Base-by-base conservation (phyloP, 2,797 vertebrate genomes). In the Geotrypetes seraphini region DNA sequence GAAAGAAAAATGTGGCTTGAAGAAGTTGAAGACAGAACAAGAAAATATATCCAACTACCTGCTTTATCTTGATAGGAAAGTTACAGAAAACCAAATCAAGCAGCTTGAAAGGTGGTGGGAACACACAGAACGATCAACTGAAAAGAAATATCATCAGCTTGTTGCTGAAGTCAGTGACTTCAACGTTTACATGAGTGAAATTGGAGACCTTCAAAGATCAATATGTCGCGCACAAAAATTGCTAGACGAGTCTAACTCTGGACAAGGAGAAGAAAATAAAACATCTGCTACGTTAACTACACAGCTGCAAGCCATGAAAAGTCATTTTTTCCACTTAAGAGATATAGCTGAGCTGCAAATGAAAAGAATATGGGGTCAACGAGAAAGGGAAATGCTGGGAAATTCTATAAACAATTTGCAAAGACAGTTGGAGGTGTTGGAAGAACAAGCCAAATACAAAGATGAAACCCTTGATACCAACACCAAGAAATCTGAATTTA, bases 71-170 rank as follows among this genome's bases (percentile, higher is more conserved):
- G 84, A 92, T 40, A 75, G 51, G 47, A 73, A 72, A 19, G 41
- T 73, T 8, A 62, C 76, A 1, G 64, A 73, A 33, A 73, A 42
- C 15, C 76, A 85, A 7, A 70, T 83, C 39, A 73, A 50, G 25
- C 69, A 62, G 7, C 70, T 91, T 4, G 86, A 88, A 22, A 59
- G 46, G 3, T 56, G 63, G 30, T 93, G 89, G 88, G 75, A 72
- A 28, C 53, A 51, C 3, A 51, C 84, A 25, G 78, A 89, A 22
- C 77, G 65, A 7, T 44, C 53, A 5, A 53, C 78, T 8, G 79
- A 87, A 31, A 85, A 61, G 52, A 70, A 57, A 10, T 44, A 71
- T 5, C 65, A 85, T 37, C 74, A 59, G 19, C 66, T 83, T 11
- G 45, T 61, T 5, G 45, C 63, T 20, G 71, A 71, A 40, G 67